A percentile compares a stretch with the other conserved stretches of the same genome.
Evolutionary conservation across 2,113 vertebrate species (phyloP).

Genomic region (Limanda limanda): DNA sequence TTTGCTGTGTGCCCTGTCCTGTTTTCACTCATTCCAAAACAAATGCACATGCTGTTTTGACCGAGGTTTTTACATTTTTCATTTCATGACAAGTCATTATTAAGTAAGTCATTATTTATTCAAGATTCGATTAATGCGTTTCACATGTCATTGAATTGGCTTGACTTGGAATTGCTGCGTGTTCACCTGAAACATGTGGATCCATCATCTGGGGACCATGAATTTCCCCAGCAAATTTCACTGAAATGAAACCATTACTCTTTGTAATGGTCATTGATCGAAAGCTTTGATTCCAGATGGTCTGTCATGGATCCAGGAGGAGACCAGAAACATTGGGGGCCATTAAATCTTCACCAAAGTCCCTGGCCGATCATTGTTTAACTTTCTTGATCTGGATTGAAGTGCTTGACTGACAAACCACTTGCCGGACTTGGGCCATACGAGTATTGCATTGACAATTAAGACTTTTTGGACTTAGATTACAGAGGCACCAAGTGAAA

Average conservation of each 20-base stretch:
- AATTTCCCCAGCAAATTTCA: background rate
- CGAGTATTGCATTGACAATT: background rate
- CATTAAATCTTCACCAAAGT: background rate
- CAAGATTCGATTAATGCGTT: background rate
- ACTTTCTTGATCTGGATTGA: constrained; percentile 1
- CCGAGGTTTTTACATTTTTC: too few relatives aligned
- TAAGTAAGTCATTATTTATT: background rate
- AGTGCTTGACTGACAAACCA: constrained; percentile 7
- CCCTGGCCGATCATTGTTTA: background rate
- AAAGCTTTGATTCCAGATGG: background rate
- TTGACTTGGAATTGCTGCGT: background rate
- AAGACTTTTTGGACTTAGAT: background rate
- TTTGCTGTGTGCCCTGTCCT: too few relatives aligned
- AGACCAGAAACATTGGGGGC: constrained; percentile 1
- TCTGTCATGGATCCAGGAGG: background rate
- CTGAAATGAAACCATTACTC: background rate
- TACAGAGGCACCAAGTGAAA: constrained; percentile 4
- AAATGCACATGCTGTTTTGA: too few relatives aligned
- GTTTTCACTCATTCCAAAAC: too few relatives aligned
- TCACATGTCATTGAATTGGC: background rate
- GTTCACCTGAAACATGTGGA: background rate
- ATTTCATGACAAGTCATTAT: background rate
- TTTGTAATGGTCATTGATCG: background rate
- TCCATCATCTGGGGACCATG: constrained; percentile 5
- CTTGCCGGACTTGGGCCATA: background rate